phyloP scores from a whole-genome alignment of 2,113 vertebrate species.

The Scalopus aquaticus region DNA sequence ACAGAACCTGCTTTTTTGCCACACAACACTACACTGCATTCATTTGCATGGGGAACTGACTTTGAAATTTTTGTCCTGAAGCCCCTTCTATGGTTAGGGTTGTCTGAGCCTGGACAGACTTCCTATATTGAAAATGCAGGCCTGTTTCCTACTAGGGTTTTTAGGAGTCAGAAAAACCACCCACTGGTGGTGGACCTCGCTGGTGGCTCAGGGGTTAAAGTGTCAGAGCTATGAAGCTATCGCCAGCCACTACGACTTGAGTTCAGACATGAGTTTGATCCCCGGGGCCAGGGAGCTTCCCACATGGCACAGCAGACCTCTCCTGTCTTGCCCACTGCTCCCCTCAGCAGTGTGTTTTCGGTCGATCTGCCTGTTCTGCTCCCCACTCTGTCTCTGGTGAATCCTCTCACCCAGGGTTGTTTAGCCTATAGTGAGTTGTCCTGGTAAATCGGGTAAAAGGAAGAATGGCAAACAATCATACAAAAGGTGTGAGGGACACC shows the following conservation, averaged over 20 bases:
- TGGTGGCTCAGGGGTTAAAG: too few species aligned
- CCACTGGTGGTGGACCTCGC: too few species aligned
- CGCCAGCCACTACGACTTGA: too few species aligned
- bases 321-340: too few species aligned
- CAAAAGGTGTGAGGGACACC: too few species aligned
- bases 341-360: too few species aligned
- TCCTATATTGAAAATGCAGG: background rate
- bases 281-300: too few species aligned
- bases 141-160: background rate
- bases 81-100: background rate
- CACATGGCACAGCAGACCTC: too few species aligned
- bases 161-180: background rate
- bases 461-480: background rate
- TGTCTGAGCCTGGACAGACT: background rate
- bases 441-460: background rate
- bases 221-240: too few species aligned
- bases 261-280: too few species aligned
- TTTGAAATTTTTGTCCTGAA: background rate
- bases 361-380: too few species aligned
- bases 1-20: background rate
- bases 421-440: background rate
- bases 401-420: background rate
- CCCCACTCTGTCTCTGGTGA: too few species aligned
- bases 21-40: accelerated
- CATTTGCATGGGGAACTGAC: background rate